Conservation (phyloP, 1,140 invertebrate genomes). For the Vollenhovia emeryi region DNA sequence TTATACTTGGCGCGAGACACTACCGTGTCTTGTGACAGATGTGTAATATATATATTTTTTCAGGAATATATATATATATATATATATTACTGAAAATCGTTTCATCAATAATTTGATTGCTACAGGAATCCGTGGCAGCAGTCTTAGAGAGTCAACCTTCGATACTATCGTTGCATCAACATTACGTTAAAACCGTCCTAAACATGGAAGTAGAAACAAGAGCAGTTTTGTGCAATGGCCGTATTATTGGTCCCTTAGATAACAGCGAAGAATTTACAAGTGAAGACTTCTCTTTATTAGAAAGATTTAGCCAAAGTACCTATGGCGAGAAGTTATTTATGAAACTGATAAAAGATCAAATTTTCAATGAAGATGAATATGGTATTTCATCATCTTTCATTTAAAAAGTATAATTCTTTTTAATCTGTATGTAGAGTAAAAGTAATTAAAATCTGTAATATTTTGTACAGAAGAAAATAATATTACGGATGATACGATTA, state of each 20-base stretch:
- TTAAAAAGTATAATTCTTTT: slow-evolving; percentile 35
- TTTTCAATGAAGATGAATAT: slow-evolving; percentile 84
- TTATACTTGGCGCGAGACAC: no score
- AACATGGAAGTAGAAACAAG: slow-evolving; percentile 85
- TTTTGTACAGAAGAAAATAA: slow-evolving; percentile 80
- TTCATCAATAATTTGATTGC: slow-evolving; percentile 6
- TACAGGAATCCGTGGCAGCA: slow-evolving; percentile 76
- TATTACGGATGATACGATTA: slow-evolving; percentile 88
- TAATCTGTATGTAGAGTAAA: slow-evolving; percentile 36
- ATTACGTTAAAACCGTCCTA: slow-evolving; percentile 86
- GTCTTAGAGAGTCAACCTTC: slow-evolving; percentile 76
- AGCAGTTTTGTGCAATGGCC: slow-evolving; percentile 95
- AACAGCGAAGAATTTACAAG: slow-evolving; percentile 92
- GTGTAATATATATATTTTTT: no score
- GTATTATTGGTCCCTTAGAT: slow-evolving; percentile 94
- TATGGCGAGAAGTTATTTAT: slow-evolving; percentile 93
- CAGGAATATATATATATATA: background rate
- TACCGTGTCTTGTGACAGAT: no score
- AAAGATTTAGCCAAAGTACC: slow-evolving; percentile 90
- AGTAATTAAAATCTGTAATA: slow-evolving; percentile 22
- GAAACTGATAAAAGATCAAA: slow-evolving; percentile 86
- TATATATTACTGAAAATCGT: background rate
- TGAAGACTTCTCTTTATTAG: slow-evolving; percentile 96
- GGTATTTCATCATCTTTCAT: slow-evolving; percentile 76
- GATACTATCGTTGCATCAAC: slow-evolving; percentile 84